Evolutionary conservation across 2,888 invertebrate genomes (phyloP), one percentile per base, ranked within the genome.

Genomic region (Ornithoptera priamus): DNA sequence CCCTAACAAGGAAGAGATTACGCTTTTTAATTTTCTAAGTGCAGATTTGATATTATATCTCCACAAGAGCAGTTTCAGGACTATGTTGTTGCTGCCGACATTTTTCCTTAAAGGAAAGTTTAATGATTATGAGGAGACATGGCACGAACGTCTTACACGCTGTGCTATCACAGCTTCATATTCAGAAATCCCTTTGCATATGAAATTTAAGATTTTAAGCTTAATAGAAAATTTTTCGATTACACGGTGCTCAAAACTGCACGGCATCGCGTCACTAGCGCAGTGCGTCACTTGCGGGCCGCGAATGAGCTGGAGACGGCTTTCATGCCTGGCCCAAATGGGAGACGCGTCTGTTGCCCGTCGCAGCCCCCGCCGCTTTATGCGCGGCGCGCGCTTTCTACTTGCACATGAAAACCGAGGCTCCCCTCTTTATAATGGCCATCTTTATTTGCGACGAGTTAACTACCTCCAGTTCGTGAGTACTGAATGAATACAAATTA

Each of bases 311-410:
- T 12, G 56, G 57, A 36, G 56, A 64, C 57, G 56, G 36, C 64
- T 64, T 64, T 64, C 64, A 64, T 65, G 57, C 57, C 56, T 57
- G 22, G 56, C 39, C 65, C 58, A 58, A 65, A 65, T 65, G 42
- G 64, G 39, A 56, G 39, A 57, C 57, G 64, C 62, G 56, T 57
- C 39, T 57, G 57, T 57, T 64, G 64, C 20, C 39, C 56, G 12
- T 50, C 18, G 24, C 62, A 62, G 62, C 62, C 22, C 62, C 46
- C 62, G 39, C 8, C 42, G 22, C 62, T 50, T 50, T 62, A 50
- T 50, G 17, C 24, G 22, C 24, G 46, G 62, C 46, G n/a, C n/a
- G 15, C 63, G 24, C 56, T 56, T 63, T 63, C 56, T 30, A 24
- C 63, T 63, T 56, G 12, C 63, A 30, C 56, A 63, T 24, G 30